phyloP scores from a whole-genome alignment of 1,140 invertebrate genomes.

The Drosophila tsacasi region DNA sequence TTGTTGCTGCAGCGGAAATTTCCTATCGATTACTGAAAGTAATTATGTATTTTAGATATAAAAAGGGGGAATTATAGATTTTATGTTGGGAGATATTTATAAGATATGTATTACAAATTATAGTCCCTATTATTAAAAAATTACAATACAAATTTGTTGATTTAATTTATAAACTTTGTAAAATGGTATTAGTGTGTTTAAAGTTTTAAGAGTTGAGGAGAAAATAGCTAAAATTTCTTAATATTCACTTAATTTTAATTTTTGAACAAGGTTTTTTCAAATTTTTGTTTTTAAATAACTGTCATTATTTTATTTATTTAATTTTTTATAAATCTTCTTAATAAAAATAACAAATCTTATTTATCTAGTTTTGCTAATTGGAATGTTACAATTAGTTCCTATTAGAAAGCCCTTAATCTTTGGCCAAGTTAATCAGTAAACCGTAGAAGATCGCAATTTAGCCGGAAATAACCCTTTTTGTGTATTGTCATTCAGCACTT shows the following conservation, averaged over 20 bases:
- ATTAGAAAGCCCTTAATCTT: slow-evolving; percentile 1
- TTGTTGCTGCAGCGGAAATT: background rate
- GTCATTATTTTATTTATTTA: no score
- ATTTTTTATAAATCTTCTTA: no score
- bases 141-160: background rate
- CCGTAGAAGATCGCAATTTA: slow-evolving; percentile 2
- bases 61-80: background rate
- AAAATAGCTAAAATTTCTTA: no score
- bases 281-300: no score
- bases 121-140: no score
- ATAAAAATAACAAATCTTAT: no score
- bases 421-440: slow-evolving; percentile 33
- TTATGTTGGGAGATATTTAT: background rate
- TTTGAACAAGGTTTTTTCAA: no score
- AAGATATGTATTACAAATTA: background rate
- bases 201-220: no score
- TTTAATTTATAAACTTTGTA: background rate
- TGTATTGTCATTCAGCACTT: slow-evolving; percentile 26
- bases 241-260: no score
- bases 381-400: no score
- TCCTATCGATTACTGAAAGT: background rate
- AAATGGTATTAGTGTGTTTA: no score
- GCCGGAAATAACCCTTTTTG: slow-evolving; percentile 47
- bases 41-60: background rate
- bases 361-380: no score